Conservation (phyloP, 2,797 vertebrate genomes). For the Oreortyx pictus region DNA sequence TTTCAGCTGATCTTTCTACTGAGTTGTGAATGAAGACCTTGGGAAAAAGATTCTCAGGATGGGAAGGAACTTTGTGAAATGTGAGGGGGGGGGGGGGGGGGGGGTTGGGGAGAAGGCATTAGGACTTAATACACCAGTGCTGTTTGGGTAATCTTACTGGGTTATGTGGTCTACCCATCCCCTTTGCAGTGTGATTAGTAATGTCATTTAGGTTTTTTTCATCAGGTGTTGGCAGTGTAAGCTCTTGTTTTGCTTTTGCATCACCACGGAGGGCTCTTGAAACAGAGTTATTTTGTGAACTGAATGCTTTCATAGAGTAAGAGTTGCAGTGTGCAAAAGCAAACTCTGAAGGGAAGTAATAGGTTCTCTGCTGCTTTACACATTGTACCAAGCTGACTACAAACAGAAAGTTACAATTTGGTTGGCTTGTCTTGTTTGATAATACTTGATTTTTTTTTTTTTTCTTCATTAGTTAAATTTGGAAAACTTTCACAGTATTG, state of each 20-base stretch:
- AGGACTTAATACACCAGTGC: not conserved
- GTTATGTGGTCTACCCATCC: not conserved
- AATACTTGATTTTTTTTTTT: not conserved
- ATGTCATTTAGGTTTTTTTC: not conserved
- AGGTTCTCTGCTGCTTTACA: not conserved
- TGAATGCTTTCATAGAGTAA: not conserved
- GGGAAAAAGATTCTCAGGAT: not conserved
- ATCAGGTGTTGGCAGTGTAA: not conserved
- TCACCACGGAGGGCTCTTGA: fast-evolving
- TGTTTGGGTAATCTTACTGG: not conserved
- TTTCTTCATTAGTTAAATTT: not conserved
- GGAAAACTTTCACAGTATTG: not conserved
- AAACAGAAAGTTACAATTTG: not conserved
- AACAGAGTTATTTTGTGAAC: not conserved
- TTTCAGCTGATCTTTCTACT: fast-evolving
- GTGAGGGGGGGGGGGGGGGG: too few species aligned
- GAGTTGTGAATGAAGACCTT: not conserved
- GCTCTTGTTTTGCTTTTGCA: not conserved
- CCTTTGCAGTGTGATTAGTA: not conserved
- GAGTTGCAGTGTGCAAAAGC: not conserved
- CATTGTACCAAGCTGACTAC: not conserved
- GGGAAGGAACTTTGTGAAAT: not conserved
- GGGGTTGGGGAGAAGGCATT: too few species aligned
- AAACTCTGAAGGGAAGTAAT: not conserved
- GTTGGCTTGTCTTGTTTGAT: not conserved